Conservation (phyloP, 2,113 vertebrate genomes). For the Cyanoliseus patagonus region DNA sequence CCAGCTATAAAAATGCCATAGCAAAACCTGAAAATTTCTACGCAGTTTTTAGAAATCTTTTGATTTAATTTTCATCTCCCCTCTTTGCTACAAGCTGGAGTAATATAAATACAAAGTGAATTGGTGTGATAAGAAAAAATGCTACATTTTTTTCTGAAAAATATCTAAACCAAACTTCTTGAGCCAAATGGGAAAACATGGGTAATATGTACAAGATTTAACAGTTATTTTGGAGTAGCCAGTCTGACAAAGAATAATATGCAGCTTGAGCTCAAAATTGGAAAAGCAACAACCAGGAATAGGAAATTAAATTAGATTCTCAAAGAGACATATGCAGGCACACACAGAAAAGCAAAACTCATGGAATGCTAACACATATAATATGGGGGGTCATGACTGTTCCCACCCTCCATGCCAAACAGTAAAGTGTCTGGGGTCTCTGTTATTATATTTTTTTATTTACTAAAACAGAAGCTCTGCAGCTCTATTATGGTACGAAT, state of each 20-base stretch:
- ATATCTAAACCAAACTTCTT: not conserved
- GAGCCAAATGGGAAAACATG: not conserved
- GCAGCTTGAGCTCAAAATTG: conserved; percentile 57
- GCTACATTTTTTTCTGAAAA: not conserved
- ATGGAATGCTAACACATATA: conserved; percentile 14
- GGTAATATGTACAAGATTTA: conserved; percentile 15
- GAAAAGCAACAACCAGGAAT: conserved; percentile 48
- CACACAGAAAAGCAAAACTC: conserved; percentile 1
- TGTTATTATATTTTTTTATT: conserved; percentile 68
- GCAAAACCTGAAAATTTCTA: not conserved
- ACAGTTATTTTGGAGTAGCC: conserved; percentile 42
- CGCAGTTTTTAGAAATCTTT: not conserved
- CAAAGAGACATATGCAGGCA: conserved; percentile 25
- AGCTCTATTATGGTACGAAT: conserved; percentile 88
- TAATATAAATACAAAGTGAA: not conserved
- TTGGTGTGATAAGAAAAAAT: not conserved
- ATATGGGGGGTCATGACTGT: not conserved
- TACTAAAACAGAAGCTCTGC: conserved; percentile 69
- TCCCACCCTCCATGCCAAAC: not conserved
- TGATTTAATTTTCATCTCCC: not conserved
- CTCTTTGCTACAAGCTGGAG: not conserved
- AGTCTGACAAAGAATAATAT: conserved; percentile 47
- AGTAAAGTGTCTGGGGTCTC: not conserved
- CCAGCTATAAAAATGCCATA: not conserved
- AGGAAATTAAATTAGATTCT: conserved; percentile 57